Percentiles rank a stretch among this genome's conserved stretches.
Evolutionary conservation across 2,113 vertebrate genomes (phyloP).

Genomic region (Etia nguti): DNA sequence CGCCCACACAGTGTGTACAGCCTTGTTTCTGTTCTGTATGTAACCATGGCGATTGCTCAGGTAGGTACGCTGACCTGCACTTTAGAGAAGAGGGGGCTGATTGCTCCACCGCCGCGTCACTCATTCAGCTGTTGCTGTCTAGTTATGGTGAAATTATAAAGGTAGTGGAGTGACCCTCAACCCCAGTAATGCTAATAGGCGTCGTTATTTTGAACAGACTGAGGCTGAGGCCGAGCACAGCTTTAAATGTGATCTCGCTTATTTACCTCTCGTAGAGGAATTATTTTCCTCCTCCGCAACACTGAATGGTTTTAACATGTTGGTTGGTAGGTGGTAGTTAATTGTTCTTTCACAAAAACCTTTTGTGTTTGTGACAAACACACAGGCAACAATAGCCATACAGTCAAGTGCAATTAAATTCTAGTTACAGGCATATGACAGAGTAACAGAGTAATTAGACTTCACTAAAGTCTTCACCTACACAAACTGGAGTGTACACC

Average conservation of each 20-base stretch:
- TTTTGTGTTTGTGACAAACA: not conserved
- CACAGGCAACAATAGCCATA: not conserved
- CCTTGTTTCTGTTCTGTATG: not conserved
- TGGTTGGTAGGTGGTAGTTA: not conserved
- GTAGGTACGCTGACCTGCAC: constrained; percentile 13
- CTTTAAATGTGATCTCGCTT: not conserved
- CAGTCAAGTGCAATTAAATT: not conserved
- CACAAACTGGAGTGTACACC: not conserved
- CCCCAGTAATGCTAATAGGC: not conserved
- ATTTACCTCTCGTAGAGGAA: not conserved
- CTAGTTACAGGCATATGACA: not conserved
- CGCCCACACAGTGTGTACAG: constrained; percentile 4
- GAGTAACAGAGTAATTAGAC: not conserved
- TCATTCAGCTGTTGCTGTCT: constrained; percentile 42
- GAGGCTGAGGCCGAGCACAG: too few relatives aligned
- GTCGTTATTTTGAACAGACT: not conserved
- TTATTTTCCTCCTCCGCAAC: not conserved
- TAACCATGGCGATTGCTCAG: constrained; percentile 54
- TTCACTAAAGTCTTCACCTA: not conserved
- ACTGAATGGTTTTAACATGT: not conserved
- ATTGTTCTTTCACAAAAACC: not conserved
- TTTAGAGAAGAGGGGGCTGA: not conserved
- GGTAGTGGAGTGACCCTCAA: not conserved
- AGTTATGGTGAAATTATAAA: constrained; percentile 30
- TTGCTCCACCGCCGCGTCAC: not conserved